A percentile compares a stretch with the other conserved stretches of the same genome.
Evolutionary conservation across 2,797 vertebrate species (phyloP).

Genomic region (Sebastes matsubarae): DNA sequence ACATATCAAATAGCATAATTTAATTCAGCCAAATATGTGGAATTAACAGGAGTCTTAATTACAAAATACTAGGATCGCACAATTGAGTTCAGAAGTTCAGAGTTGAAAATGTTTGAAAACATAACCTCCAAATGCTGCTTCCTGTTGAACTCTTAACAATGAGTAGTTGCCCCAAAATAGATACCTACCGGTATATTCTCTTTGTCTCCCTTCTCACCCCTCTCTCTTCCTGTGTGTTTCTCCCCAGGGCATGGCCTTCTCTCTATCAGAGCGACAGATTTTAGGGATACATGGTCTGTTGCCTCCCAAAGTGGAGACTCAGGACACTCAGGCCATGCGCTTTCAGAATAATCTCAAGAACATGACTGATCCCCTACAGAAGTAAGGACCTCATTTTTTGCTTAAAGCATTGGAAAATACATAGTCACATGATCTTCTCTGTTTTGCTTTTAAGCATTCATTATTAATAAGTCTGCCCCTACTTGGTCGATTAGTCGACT

Average conservation of each 20-base stretch:
- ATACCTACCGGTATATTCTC: not conserved
- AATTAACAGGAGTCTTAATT: not conserved
- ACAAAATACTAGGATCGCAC: not conserved
- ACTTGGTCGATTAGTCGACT: too few relatives aligned
- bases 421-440: too few relatives aligned
- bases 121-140: not conserved
- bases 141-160: not conserved
- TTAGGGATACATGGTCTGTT: slow-evolving; percentile 94
- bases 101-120: not conserved
- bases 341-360: slow-evolving; percentile 94
- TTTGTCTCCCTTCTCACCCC: not conserved
- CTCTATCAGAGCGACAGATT: slow-evolving; percentile 90
- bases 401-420: not conserved
- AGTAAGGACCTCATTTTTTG: slow-evolving; percentile 79
- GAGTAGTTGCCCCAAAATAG: not conserved
- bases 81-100: not conserved
- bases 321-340: slow-evolving; percentile 93
- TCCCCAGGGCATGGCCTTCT: slow-evolving; percentile 95
- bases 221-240: not conserved
- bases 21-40: not conserved
- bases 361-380: slow-evolving; percentile 91
- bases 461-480: not conserved
- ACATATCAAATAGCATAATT: not conserved
- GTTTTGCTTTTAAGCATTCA: not conserved
- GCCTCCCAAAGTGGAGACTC: slow-evolving; percentile 95